These are phyloP conservation scores for Sarotherodon lohbergeri DNA, from an alignment of 2,113 vertebrate genomes.

Conservation along the genomic window DNA sequence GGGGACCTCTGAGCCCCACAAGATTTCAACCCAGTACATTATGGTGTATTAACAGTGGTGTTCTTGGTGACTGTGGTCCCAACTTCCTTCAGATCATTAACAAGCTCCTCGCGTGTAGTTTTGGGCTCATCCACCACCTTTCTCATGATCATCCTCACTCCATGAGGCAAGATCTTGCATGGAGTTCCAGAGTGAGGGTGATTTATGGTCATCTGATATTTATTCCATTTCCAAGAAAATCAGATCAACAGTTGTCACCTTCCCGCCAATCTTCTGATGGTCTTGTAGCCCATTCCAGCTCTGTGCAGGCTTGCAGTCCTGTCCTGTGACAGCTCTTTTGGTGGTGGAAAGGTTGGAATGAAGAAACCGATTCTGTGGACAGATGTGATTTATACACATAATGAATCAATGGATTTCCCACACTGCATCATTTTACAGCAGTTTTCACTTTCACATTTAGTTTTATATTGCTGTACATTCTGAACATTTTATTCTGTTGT, in stretches of 20 bases:
- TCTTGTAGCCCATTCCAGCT: neutral
- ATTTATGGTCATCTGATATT: neutral
- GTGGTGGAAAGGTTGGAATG: neutral
- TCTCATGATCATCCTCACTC: too few species aligned
- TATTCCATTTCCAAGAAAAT: neutral
- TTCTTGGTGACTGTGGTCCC: neutral
- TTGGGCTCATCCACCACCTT: neutral
- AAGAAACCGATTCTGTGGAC: neutral
- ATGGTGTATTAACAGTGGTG: neutral
- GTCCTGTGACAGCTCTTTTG: neutral
- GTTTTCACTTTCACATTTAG: neutral
- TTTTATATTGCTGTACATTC: neutral
- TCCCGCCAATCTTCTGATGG: neutral
- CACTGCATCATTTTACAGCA: neutral
- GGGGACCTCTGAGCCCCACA: neutral
- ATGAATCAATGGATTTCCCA: neutral
- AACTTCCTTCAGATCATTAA: neutral
- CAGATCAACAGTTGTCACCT: neutral
- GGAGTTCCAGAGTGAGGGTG: neutral
- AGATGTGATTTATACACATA: neutral
- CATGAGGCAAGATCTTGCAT: neutral
- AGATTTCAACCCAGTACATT: neutral
- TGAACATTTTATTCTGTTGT: neutral
- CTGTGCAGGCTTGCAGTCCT: neutral
- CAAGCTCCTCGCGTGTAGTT: rapidly evolving